Evolutionary conservation across 1,140 invertebrate species (phyloP), one percentile per base, ranked within the genome.

Genomic region (Penaeus chinensis): DNA sequence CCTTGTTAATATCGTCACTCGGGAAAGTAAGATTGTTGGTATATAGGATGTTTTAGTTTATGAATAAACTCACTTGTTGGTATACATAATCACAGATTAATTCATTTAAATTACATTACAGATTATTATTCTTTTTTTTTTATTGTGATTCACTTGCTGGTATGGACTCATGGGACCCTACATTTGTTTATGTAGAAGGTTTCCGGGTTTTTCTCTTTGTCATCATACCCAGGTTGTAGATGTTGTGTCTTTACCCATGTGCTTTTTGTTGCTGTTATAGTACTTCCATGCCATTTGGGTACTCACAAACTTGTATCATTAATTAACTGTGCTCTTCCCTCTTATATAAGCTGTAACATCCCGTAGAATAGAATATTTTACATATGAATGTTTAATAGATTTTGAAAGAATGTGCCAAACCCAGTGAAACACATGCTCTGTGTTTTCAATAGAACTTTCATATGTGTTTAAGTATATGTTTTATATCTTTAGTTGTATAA

Each of bases 391-490:
- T 85, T 85, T 85, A 84, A 76, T 27, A 77, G 37, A 24, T 37
- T 62, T 63, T 85, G 78, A 60, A 85, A 66, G 71, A 22, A 85
- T 85, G 83, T 85, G 83, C 83, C 74, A 85, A 84, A 82, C 77
- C 74, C 54, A 54, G n/a, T 62, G 74, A 85, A 85, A 85, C 83
- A 85, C 83, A 78, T 78, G 42, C 11, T 85, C 60, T 63, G 74
- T 85, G 83, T 85, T 78, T 62, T 78, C 74, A 78, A 13, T 16
- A 42, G 22, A 27, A 77, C 22, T 27, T 85, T 85, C 54, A 54
- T 54, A 54, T 54, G 54, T 54, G 54, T 54, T 54, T 54, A 54
- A 54, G 10, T 54, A 54, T 54, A 54, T 54, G 54, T 54, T 54
- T 54, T 54, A 13, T 54, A 54, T 54, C 54, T 54, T 54, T 54